These are phyloP conservation scores for Mionectes macconnelli DNA, from an alignment of 2,113 vertebrate genomes.

Conservation along the genomic window DNA sequence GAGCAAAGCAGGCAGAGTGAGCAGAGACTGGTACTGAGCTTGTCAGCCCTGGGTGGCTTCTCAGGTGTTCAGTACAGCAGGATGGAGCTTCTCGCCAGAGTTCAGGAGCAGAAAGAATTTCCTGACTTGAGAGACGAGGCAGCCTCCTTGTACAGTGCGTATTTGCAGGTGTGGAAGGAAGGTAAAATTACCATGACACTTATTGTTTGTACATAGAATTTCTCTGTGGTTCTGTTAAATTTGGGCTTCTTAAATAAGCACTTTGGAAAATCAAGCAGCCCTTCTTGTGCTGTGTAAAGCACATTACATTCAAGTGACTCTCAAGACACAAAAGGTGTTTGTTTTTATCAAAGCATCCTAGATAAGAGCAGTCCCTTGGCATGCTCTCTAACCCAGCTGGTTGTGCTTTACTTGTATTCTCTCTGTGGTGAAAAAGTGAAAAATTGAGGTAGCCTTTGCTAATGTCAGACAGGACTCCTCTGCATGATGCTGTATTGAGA, in stretches of 20 bases:
- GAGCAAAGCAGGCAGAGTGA: not conserved
- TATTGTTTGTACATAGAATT: not conserved
- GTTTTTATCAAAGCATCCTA: not conserved
- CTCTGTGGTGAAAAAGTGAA: not conserved
- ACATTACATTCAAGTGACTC: not conserved
- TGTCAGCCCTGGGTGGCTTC: not conserved
- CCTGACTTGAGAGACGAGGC: fast-evolving
- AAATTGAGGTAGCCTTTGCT: not conserved
- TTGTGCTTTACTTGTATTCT: not conserved
- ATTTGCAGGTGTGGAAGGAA: not conserved
- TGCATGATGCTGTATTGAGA: not conserved
- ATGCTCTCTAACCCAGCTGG: not conserved
- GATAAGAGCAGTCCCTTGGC: not conserved
- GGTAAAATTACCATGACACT: not conserved
- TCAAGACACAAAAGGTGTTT: conserved; percentile 2
- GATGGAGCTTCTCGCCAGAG: not conserved
- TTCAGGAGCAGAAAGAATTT: not conserved
- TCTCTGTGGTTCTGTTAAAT: not conserved
- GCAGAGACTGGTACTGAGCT: not conserved
- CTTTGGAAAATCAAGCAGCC: not conserved
- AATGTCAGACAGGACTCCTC: not conserved
- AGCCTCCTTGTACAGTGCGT: not conserved
- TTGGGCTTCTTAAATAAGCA: conserved; percentile 11
- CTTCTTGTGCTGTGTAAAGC: not conserved
- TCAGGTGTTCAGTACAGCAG: not conserved